Evolutionary conservation across 2,888 invertebrate species (phyloP).

Genomic region (Homarus gammarus): DNA sequence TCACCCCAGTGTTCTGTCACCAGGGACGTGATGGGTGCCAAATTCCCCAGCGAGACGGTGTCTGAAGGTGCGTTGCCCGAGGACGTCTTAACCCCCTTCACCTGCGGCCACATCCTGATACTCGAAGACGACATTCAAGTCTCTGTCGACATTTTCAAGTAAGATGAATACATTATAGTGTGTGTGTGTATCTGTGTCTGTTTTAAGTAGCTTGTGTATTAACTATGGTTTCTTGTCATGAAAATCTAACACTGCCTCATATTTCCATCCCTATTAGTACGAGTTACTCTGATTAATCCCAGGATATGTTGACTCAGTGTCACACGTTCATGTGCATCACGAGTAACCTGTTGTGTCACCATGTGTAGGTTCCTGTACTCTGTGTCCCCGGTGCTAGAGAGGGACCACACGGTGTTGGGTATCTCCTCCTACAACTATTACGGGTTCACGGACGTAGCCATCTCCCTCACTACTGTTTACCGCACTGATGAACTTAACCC

Average conservation of each 20-base stretch:
- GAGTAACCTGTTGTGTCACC: background rate
- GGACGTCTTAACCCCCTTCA: slow-evolving; percentile 57
- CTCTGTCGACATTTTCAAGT: slow-evolving; percentile 75
- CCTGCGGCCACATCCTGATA: slow-evolving; percentile 49
- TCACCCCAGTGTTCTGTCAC: background rate
- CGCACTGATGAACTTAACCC: slow-evolving; percentile 55
- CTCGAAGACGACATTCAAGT: slow-evolving; percentile 73
- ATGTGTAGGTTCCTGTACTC: slow-evolving; percentile 61
- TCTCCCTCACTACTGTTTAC: slow-evolving; percentile 65
- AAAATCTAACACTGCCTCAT: background rate
- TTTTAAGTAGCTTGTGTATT: too few species aligned
- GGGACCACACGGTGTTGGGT: slow-evolving; percentile 61
- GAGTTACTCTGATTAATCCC: too few species aligned
- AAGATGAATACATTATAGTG: too few species aligned
- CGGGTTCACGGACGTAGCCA: slow-evolving; percentile 61
- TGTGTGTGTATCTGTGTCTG: too few species aligned
- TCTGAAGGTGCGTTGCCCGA: slow-evolving; percentile 56
- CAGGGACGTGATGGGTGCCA: slow-evolving; percentile 67
- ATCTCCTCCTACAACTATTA: slow-evolving; percentile 71
- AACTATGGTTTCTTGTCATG: background rate
- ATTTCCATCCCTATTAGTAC: too few species aligned
- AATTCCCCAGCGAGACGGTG: slow-evolving; percentile 56
- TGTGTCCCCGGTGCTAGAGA: slow-evolving; percentile 51
- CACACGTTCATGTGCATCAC: too few species aligned
- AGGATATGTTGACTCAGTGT: too few species aligned